Conservation (phyloP, 2,113 vertebrate species). For the Dermatemys mawii region DNA sequence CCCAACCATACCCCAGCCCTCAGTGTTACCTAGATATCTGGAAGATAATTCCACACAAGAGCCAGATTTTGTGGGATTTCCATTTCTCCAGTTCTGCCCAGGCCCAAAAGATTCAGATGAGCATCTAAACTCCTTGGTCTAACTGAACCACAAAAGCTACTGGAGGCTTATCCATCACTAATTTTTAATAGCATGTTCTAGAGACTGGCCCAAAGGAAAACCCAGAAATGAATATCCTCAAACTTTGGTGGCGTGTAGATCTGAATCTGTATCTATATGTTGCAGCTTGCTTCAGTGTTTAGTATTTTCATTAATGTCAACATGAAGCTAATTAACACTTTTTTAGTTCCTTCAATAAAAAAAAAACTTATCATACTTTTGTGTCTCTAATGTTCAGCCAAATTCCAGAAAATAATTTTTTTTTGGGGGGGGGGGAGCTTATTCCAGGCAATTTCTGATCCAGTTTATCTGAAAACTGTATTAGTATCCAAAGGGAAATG, state of each 20-base stretch:
- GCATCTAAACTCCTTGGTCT: not conserved
- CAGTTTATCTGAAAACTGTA: conserved; percentile 17
- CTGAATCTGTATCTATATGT: not conserved
- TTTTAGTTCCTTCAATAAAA: not conserved
- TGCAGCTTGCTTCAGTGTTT: not conserved
- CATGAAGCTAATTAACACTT: not conserved
- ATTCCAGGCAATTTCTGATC: conserved; percentile 26
- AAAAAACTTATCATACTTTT: not conserved
- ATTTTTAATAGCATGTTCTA: not conserved
- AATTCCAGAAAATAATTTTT: not conserved
- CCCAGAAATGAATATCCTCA: not conserved
- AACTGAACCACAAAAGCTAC: not conserved
- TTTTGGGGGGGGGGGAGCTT: not conserved
- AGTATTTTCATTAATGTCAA: not conserved
- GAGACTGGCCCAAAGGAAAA: not conserved
- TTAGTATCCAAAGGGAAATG: not conserved
- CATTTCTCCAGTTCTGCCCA: not conserved
- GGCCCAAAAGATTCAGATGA: not conserved
- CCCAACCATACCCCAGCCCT: not conserved
- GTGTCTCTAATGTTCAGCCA: not conserved
- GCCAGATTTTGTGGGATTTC: not conserved
- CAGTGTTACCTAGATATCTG: fast-evolving
- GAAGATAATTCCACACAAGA: not conserved
- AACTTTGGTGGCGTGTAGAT: not conserved
- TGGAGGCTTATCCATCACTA: not conserved